These are phyloP conservation scores for Zophobas atratus DNA, from an alignment of 1,140 invertebrate genomes.

Conservation along the genomic window DNA sequence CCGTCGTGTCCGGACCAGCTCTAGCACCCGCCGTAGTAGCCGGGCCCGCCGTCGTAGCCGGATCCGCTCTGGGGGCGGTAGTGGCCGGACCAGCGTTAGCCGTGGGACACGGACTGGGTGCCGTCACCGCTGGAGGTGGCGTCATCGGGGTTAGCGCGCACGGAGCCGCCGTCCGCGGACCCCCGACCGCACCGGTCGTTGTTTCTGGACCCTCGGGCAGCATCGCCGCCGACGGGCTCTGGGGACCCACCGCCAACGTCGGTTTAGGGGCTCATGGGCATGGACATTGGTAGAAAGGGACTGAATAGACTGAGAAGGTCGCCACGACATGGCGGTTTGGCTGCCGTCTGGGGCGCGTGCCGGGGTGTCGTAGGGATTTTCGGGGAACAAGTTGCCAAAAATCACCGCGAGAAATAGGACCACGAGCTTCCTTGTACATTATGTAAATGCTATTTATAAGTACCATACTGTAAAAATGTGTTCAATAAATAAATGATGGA, in stretches of 20 bases:
- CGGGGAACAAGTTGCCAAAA: constrained; percentile 13
- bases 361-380: constrained; percentile 11
- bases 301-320: constrained; percentile 7
- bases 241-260: constrained; percentile 50
- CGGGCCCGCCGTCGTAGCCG: constrained; percentile 50
- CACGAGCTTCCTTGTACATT: constrained; percentile 37
- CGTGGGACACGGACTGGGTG: constrained; percentile 24
- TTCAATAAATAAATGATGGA: constrained; percentile 43
- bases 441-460: constrained; percentile 25
- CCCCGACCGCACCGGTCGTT: constrained; percentile 47
- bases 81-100: constrained; percentile 16
- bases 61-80: constrained; percentile 42
- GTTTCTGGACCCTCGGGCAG: constrained; percentile 49
- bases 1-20: constrained; percentile 47
- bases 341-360: not conserved
- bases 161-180: constrained; percentile 48
- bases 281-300: constrained; percentile 23
- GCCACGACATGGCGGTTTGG: constrained; percentile 4
- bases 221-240: constrained; percentile 46
- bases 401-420: constrained; percentile 22
- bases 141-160: constrained; percentile 42
- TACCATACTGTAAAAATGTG: constrained; percentile 35
- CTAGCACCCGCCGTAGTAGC: constrained; percentile 32
- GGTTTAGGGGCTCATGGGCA: constrained; percentile 39
- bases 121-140: constrained; percentile 43